Percentiles rank a stretch among this genome's conserved stretches.
Conservation (phyloP, 2,888 invertebrate species). For the Tinea semifulvella region DNA sequence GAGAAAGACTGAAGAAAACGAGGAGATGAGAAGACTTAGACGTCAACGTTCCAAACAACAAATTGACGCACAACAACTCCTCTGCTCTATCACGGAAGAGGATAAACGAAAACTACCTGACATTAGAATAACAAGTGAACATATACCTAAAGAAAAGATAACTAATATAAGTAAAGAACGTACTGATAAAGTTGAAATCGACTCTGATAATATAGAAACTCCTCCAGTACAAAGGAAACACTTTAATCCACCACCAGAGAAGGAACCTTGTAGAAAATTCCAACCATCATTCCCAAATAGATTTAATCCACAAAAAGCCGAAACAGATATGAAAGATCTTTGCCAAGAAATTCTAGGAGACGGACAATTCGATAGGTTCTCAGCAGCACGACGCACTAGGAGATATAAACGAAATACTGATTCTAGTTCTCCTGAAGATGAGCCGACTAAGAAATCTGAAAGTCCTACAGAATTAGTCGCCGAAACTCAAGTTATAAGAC, state of each 20-base stretch:
- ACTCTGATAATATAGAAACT: slow-evolving; percentile 91
- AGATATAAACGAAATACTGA: slow-evolving; percentile 77
- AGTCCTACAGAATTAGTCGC: slow-evolving; percentile 52
- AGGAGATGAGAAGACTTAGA: slow-evolving; percentile 67
- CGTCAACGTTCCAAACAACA: slow-evolving; percentile 66
- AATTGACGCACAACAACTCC: slow-evolving; percentile 41
- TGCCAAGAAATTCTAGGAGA: slow-evolving; percentile 70
- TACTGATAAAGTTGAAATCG: slow-evolving; percentile 80
- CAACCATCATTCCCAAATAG: slow-evolving; percentile 37
- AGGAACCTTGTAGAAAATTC: slow-evolving; percentile 67
- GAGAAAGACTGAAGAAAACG: slow-evolving; percentile 77
- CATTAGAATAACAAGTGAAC: slow-evolving; percentile 40
- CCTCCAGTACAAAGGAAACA: slow-evolving; percentile 81
- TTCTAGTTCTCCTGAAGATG: slow-evolving; percentile 65
- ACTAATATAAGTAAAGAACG: slow-evolving; percentile 23
- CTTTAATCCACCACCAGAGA: slow-evolving; percentile 71
- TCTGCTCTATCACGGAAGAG: slow-evolving; percentile 71
- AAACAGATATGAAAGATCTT: slow-evolving; percentile 49
- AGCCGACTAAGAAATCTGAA: slow-evolving; percentile 46
- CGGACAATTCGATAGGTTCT: slow-evolving; percentile 87
- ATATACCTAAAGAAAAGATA: neutral
- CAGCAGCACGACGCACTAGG: slow-evolving; percentile 81
- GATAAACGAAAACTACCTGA: slow-evolving; percentile 66
- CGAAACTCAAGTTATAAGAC: slow-evolving; percentile 62
- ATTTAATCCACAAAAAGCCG: slow-evolving; percentile 31